Conservation (phyloP, 1,140 invertebrate species). For the Diorhabda sublineata region DNA sequence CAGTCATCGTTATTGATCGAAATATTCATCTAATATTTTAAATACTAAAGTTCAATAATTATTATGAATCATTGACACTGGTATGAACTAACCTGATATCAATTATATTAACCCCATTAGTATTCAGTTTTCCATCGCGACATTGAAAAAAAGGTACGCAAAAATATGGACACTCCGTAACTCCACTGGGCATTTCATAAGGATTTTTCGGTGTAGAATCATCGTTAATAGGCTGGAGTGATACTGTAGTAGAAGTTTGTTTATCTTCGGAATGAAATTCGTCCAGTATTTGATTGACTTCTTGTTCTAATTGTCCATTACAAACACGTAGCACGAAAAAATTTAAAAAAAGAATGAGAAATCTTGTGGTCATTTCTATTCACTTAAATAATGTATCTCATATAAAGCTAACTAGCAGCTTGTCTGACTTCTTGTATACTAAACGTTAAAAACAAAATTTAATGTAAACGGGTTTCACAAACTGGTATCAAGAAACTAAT, state of each 20-base stretch:
- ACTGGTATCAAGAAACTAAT: neutral
- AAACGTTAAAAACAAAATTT: too few species aligned
- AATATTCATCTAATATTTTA: too few species aligned
- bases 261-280: neutral
- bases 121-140: slow-evolving; percentile 58
- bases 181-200: neutral
- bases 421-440: too few species aligned
- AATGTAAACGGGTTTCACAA: neutral
- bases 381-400: too few species aligned
- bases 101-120: slow-evolving; percentile 66
- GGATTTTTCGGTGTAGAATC: slow-evolving; percentile 2
- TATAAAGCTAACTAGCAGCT: too few species aligned
- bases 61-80: too few species aligned
- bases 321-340: neutral
- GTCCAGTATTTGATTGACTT: neutral
- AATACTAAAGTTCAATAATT: too few species aligned
- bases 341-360: neutral
- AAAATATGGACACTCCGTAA: slow-evolving; percentile 39
- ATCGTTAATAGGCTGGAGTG: neutral
- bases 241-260: neutral
- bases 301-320: neutral
- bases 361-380: too few species aligned
- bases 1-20: too few species aligned
- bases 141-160: slow-evolving; percentile 67
- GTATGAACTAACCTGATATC: slow-evolving; percentile 58